These are phyloP conservation scores for Brachionus paranguensis DNA, from an alignment of 1,140 invertebrate species.

Conservation along the genomic window DNA sequence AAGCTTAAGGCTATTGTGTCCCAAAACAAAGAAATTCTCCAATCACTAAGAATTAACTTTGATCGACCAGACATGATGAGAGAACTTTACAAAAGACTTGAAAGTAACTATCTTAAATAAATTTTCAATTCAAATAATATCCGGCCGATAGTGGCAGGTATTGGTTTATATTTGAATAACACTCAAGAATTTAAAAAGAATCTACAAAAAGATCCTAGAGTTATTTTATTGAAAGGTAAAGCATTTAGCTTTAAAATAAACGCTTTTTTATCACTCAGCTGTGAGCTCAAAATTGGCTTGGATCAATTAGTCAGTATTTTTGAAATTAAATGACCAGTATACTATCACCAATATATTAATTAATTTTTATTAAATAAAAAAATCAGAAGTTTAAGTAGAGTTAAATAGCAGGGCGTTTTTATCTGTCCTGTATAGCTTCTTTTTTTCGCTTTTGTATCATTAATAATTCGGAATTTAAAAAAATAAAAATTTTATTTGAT, in stretches of 20 bases:
- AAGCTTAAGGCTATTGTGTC: constrained; percentile 26
- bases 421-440: too few species aligned
- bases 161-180: constrained; percentile 23
- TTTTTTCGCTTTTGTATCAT: too few species aligned
- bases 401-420: too few species aligned
- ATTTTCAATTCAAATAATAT: constrained; percentile 38
- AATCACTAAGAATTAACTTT: constrained; percentile 73
- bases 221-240: not conserved
- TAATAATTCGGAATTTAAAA: too few species aligned
- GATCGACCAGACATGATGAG: constrained; percentile 97
- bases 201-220: not conserved
- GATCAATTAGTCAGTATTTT: constrained; percentile 28
- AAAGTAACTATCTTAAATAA: constrained; percentile 51
- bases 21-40: constrained; percentile 38
- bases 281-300: constrained; percentile 20
- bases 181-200: constrained; percentile 13
- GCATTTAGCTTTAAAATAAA: constrained; percentile 59
- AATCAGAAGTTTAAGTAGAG: too few species aligned
- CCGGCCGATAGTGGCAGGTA: constrained; percentile 13
- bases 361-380: too few species aligned
- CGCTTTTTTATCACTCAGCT: not conserved
- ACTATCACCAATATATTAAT: too few species aligned
- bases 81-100: constrained; percentile 82
- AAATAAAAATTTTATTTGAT: too few species aligned
- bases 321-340: too few species aligned